phyloP scores from a whole-genome alignment of 2,888 invertebrate species.

The Philhelius pedissequus region DNA sequence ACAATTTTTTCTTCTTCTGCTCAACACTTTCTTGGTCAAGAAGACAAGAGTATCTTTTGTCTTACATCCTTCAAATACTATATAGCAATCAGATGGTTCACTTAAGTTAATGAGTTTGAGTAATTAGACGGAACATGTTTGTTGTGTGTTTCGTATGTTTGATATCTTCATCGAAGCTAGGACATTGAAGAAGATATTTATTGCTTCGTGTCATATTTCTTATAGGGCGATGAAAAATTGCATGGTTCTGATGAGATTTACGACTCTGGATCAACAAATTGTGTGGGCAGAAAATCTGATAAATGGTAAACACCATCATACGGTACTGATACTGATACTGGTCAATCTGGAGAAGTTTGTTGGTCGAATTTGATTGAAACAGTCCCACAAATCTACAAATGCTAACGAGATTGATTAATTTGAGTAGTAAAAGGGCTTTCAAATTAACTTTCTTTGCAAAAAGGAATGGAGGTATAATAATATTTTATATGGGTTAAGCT shows the following conservation, averaged over 20 bases:
- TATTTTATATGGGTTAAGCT: too few species aligned
- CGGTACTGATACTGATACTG: constrained; percentile 48
- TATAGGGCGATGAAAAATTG: constrained; percentile 59
- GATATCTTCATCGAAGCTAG: constrained; percentile 15
- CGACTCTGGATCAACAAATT: constrained; percentile 14
- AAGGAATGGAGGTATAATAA: neutral
- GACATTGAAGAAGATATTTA: constrained; percentile 54
- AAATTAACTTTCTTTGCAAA: neutral
- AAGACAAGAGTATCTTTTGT: neutral
- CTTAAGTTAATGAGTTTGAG: constrained; percentile 69
- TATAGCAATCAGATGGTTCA: constrained; percentile 60
- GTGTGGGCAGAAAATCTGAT: constrained; percentile 11
- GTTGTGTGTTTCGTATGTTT: constrained; percentile 32
- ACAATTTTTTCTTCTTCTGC: constrained; percentile 23
- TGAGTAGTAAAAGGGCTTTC: constrained; percentile 8
- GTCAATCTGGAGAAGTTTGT: constrained; percentile 53
- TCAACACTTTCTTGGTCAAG: constrained; percentile 40
- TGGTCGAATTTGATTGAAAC: constrained; percentile 38
- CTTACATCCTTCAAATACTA: neutral
- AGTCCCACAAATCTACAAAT: neutral
- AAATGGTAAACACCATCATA: constrained; percentile 32
- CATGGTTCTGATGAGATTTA: constrained; percentile 28
- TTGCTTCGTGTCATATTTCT: constrained; percentile 62
- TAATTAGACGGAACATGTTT: constrained; percentile 66
- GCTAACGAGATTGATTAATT: constrained; percentile 28